These are phyloP conservation scores for Eulemur macaco DNA, from an alignment of 2,113 vertebrate genomes.

Conservation along the genomic window DNA sequence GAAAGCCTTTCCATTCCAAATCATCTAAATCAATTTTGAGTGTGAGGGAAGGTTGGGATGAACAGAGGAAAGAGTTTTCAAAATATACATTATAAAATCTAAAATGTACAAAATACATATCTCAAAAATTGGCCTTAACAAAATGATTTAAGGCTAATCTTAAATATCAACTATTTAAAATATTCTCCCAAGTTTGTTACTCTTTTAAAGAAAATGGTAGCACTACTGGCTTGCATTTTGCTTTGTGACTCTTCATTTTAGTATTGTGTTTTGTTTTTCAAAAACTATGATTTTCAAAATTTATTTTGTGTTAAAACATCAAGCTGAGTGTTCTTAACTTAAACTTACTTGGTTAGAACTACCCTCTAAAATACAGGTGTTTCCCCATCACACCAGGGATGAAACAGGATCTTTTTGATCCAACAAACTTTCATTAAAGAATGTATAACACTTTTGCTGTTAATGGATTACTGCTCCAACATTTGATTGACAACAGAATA, in stretches of 20 bases:
- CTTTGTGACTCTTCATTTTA: conserved; percentile 61
- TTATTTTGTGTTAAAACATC: conserved; percentile 58
- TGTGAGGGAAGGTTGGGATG: background rate
- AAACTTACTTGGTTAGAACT: conserved; percentile 34
- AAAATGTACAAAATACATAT: background rate
- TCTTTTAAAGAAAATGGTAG: conserved; percentile 56
- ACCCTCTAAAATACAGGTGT: conserved; percentile 16
- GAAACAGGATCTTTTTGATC: background rate
- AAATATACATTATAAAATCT: conserved; percentile 48
- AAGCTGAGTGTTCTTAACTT: conserved; percentile 63
- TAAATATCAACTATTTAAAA: background rate
- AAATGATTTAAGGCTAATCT: background rate
- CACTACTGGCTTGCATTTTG: conserved; percentile 60
- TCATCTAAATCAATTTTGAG: background rate
- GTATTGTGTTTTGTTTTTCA: conserved; percentile 60
- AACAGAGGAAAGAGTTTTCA: background rate
- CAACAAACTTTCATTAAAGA: background rate
- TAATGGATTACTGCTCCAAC: conserved; percentile 23
- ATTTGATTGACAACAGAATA: background rate
- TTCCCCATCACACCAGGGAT: background rate
- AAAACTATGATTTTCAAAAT: conserved; percentile 60
- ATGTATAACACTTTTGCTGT: background rate
- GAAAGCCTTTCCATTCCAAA: background rate
- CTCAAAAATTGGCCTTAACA: background rate
- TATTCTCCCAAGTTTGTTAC: conserved; percentile 35